phyloP scores from a whole-genome alignment of 2,113 vertebrate genomes.

The Mastomys coucha region DNA sequence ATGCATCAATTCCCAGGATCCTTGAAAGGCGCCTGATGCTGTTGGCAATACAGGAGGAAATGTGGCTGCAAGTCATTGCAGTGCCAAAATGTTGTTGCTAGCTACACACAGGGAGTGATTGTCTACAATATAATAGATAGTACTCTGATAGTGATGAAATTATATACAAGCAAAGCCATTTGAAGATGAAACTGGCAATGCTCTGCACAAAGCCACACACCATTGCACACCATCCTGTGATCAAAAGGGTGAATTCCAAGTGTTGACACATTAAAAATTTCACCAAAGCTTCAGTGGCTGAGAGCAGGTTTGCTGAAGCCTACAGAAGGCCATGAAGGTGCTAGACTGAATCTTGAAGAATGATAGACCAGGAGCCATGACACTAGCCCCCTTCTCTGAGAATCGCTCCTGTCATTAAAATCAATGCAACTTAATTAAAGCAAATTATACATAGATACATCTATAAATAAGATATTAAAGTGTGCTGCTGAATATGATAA shows the following conservation, averaged over 20 bases:
- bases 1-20: slow-evolving; percentile 73
- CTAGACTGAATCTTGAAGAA: slow-evolving; percentile 69
- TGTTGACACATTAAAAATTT: slow-evolving; percentile 47
- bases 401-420: slow-evolving; percentile 90
- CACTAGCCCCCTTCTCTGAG: slow-evolving; percentile 83
- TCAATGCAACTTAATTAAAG: slow-evolving; percentile 95
- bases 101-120: background rate
- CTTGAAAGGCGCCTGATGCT: slow-evolving; percentile 73
- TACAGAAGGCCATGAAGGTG: slow-evolving; percentile 63
- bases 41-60: slow-evolving; percentile 21
- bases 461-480: slow-evolving; percentile 95
- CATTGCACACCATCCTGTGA: background rate
- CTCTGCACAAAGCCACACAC: background rate
- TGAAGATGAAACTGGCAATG: background rate
- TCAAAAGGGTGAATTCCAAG: background rate
- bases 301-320: background rate
- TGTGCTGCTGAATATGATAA: slow-evolving; percentile 91
- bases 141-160: background rate
- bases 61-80: background rate
- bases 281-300: slow-evolving; percentile 36
- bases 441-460: slow-evolving; percentile 94
- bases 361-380: slow-evolving; percentile 80
- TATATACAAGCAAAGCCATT: background rate
- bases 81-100: background rate
- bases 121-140: background rate